Evolutionary conservation across 2,888 invertebrate species (phyloP).

Genomic region (Omphaloscelis lunosa): DNA sequence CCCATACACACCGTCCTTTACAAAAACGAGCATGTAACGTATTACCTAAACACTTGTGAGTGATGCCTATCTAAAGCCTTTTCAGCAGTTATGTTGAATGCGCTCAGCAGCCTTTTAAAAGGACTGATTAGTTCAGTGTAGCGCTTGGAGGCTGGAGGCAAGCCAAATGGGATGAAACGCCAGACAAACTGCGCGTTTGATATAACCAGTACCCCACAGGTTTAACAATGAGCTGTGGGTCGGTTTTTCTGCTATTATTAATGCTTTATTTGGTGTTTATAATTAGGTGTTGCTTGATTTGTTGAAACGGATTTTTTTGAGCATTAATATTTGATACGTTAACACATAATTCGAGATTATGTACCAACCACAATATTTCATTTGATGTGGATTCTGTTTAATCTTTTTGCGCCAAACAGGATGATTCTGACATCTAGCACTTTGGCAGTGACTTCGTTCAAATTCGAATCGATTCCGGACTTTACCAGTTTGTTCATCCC

Average conservation of each 20-base stretch:
- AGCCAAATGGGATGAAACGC: conserved; percentile 57
- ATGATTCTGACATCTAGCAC: not conserved
- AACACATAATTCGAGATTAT: not conserved
- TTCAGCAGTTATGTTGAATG: conserved; percentile 17
- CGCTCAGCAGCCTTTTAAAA: conserved; percentile 37
- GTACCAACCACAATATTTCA: not conserved
- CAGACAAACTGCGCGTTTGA: conserved; percentile 23
- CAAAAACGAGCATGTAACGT: conserved; percentile 23
- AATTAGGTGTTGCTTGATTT: conserved; percentile 32
- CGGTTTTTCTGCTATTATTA: conserved; percentile 42
- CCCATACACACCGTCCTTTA: not conserved
- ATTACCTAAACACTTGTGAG: conserved; percentile 14
- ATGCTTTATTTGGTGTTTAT: conserved; percentile 46
- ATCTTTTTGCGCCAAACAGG: not conserved
- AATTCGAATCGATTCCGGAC: not conserved
- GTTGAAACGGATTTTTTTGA: not conserved
- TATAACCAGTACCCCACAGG: conserved; percentile 33
- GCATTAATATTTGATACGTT: not conserved
- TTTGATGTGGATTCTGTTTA: not conserved
- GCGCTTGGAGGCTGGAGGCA: conserved; percentile 30
- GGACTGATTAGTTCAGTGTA: conserved; percentile 40
- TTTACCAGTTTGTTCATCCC: not conserved
- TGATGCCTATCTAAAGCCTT: conserved; percentile 37
- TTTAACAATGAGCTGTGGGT: conserved; percentile 23
- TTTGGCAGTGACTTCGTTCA: not conserved